These are phyloP conservation scores for Chirona hameri DNA, from an alignment of 2,888 invertebrate species.

Conservation along the genomic window DNA sequence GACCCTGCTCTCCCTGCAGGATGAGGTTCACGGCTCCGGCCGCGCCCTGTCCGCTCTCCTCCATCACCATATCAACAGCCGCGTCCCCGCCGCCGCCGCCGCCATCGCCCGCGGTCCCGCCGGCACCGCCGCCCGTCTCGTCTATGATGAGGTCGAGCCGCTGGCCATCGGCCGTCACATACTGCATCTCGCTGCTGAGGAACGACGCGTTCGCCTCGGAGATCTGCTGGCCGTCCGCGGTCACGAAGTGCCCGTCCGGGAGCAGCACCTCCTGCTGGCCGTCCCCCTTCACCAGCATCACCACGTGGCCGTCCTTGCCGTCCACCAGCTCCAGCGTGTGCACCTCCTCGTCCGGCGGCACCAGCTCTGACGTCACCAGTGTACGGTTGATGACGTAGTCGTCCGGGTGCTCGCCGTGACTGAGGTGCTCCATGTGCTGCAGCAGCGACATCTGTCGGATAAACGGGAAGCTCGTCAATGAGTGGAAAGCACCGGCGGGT, in stretches of 20 bases:
- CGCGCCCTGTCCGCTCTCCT: not conserved
- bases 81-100: not conserved
- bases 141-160: not conserved
- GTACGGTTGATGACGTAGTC: conserved; percentile 22
- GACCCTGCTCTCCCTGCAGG: too few species aligned
- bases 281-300: not conserved
- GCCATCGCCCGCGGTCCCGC: not conserved
- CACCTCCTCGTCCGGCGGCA: not conserved
- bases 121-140: not conserved
- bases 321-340: conserved; percentile 4
- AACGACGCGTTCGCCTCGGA: not conserved
- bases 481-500: too few species aligned
- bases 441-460: not conserved
- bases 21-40: too few species aligned
- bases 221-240: not conserved
- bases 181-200: not conserved
- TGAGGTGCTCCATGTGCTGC: conserved; percentile 30
- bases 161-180: not conserved
- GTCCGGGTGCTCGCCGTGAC: conserved; percentile 22
- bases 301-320: not conserved
- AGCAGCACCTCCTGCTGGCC: not conserved
- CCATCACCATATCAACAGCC: not conserved
- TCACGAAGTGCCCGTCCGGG: not conserved
- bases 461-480: too few species aligned
- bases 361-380: not conserved